Percentiles rank a stretch among this genome's conserved stretches.
Conservation (phyloP, 2,113 vertebrate species). For the Heterocephalus glaber region DNA sequence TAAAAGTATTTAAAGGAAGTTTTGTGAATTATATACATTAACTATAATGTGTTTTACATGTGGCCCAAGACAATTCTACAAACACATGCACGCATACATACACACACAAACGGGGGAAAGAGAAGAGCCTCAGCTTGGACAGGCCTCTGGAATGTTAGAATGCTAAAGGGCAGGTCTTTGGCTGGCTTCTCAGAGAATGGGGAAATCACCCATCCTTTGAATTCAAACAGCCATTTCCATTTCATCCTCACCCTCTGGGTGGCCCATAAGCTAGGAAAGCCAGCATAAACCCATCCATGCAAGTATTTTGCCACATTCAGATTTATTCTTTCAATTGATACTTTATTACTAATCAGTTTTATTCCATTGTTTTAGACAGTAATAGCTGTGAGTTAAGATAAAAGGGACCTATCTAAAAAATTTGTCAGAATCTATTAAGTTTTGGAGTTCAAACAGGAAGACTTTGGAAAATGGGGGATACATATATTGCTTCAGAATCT, state of each 20-base stretch:
- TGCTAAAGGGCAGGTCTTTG: neutral
- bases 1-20: neutral
- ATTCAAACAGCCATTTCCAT: neutral
- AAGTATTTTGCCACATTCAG: neutral
- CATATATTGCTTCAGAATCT: neutral
- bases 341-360: conserved; percentile 6
- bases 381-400: conserved; percentile 30
- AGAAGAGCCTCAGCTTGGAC: neutral
- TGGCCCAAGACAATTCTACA: neutral
- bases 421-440: neutral
- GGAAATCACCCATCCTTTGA: neutral
- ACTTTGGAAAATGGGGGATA: neutral
- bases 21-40: neutral
- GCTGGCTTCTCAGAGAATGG: neutral
- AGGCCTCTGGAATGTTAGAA: neutral
- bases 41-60: neutral
- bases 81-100: too few species aligned
- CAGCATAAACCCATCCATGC: neutral
- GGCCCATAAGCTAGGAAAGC: neutral
- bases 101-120: neutral
- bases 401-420: neutral
- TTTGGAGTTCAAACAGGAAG: conserved; percentile 13
- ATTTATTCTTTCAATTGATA: neutral
- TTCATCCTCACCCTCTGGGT: neutral
- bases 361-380: neutral